Conservation (phyloP, 35 echinoderm and acorn worm species). For the Holothuria glaberrima region DNA sequence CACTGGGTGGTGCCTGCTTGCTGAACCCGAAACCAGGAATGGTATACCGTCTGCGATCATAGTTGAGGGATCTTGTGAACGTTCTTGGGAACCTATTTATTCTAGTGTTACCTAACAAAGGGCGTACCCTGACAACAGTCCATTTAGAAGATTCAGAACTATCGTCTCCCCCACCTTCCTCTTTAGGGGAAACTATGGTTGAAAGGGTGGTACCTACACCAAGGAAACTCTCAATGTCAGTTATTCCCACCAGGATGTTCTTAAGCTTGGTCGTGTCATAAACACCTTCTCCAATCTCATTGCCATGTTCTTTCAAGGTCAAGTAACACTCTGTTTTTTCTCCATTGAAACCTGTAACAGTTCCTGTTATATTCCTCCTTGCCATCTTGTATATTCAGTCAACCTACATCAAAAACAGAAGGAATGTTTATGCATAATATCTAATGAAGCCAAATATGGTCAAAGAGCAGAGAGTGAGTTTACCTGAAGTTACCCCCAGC, state of each 20-base stretch:
- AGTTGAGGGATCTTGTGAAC: slow-evolving; percentile 20
- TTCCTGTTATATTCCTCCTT: slow-evolving; percentile 18
- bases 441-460: no score
- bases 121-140: slow-evolving; percentile 28
- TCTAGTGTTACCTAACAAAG: slow-evolving; percentile 19
- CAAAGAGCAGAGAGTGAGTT: no score
- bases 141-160: background rate
- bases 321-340: slow-evolving; percentile 42
- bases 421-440: no score
- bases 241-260: slow-evolving; percentile 18
- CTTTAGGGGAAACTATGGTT: background rate
- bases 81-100: slow-evolving; percentile 49
- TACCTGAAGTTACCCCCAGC: no score
- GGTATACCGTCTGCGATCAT: slow-evolving; percentile 42
- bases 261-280: slow-evolving; percentile 48
- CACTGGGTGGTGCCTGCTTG: slow-evolving; percentile 27
- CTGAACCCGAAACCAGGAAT: slow-evolving; percentile 50
- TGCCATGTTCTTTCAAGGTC: slow-evolving; percentile 31
- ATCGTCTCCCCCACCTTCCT: background rate
- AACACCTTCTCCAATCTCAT: slow-evolving; percentile 31
- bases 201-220: slow-evolving; percentile 31
- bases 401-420: no score
- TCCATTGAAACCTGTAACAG: slow-evolving; percentile 30
- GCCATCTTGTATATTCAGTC: background rate
- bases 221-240: slow-evolving; percentile 55